phyloP scores from a whole-genome alignment of 2,113 vertebrate species.

The Tachysurus fulvidraco region DNA sequence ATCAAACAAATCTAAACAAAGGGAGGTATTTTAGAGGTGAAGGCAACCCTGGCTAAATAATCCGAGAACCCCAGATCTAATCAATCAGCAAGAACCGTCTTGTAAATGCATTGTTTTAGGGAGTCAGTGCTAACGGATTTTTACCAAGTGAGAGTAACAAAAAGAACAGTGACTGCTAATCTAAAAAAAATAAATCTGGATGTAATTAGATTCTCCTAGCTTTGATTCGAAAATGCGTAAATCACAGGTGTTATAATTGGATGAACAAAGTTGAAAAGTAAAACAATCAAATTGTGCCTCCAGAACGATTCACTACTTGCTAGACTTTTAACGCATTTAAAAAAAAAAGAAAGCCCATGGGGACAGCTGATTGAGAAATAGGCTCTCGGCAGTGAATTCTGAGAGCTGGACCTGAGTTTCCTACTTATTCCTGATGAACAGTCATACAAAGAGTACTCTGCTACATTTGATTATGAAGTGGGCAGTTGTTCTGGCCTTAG shows the following conservation, averaged over 20 bases:
- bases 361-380: constrained; percentile 30
- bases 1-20: background rate
- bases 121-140: background rate
- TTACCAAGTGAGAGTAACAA: background rate
- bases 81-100: background rate
- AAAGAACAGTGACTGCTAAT: too few species aligned
- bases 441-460: constrained; percentile 39
- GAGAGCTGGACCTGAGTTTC: constrained; percentile 28
- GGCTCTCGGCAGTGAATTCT: constrained; percentile 23
- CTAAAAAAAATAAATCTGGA: background rate
- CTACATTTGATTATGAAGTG: constrained; percentile 55
- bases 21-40: background rate
- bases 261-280: background rate
- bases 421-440: constrained; percentile 45
- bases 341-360: constrained; percentile 10
- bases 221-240: background rate
- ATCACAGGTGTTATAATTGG: background rate
- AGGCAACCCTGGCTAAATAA: background rate
- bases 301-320: constrained; percentile 11
- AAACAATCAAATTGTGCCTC: constrained; percentile 9
- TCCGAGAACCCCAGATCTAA: background rate
- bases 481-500: constrained; percentile 48
- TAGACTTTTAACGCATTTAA: constrained; percentile 15
- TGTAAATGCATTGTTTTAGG: background rate
- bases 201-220: background rate